Percentiles rank a stretch among this genome's conserved stretches.
Evolutionary conservation across 2,113 vertebrate species (phyloP).

Genomic region (Vulpes ferrilata): DNA sequence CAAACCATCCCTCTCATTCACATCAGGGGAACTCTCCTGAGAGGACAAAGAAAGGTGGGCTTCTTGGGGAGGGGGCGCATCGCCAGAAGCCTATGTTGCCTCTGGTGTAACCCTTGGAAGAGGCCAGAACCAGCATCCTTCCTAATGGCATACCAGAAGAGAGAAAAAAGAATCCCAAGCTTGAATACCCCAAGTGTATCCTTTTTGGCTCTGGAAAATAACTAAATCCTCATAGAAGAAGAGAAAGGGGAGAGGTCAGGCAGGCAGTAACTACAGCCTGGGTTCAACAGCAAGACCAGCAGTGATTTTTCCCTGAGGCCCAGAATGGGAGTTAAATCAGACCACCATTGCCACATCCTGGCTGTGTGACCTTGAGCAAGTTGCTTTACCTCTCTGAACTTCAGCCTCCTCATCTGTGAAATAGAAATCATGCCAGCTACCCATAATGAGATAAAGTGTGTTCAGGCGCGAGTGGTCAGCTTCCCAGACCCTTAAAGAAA

Average conservation of each 20-base stretch:
- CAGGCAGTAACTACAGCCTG: not conserved
- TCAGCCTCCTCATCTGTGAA: not conserved
- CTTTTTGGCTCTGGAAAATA: slow-evolving; percentile 16
- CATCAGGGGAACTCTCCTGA: not conserved
- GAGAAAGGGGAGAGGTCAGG: no score
- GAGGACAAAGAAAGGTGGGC: not conserved
- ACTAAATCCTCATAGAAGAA: not conserved
- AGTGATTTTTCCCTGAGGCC: not conserved
- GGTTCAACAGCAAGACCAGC: not conserved
- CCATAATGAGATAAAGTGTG: not conserved
- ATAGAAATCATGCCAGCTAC: not conserved
- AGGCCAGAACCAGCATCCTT: not conserved
- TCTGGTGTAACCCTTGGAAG: not conserved
- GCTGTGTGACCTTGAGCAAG: slow-evolving; percentile 49
- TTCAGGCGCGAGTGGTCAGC: not conserved
- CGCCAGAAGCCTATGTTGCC: not conserved
- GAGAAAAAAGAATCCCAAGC: not conserved
- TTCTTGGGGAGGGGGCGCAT: not conserved
- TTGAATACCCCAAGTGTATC: not conserved
- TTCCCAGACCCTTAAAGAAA: not conserved
- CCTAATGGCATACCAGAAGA: not conserved
- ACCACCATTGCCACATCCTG: not conserved
- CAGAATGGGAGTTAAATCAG: not conserved
- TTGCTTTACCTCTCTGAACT: slow-evolving; percentile 30
- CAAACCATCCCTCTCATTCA: not conserved